Conservation (phyloP, 1,140 invertebrate species). For the Lepidurus arcticus region DNA sequence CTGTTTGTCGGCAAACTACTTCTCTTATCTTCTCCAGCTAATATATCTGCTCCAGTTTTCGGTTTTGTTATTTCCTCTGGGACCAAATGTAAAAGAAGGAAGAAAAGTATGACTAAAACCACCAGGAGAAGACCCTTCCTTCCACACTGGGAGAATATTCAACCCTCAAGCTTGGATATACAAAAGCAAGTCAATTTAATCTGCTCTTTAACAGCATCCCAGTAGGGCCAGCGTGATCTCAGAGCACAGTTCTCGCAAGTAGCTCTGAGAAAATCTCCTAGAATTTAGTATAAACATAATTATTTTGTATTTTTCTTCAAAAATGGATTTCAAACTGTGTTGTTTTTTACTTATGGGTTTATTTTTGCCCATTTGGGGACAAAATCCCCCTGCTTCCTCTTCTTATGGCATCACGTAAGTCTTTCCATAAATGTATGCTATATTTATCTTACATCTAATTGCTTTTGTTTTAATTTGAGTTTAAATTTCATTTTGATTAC, state of each 20-base stretch:
- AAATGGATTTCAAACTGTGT: not conserved
- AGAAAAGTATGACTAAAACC: no score
- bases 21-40: not conserved
- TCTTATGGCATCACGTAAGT: conserved; percentile 7
- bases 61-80: not conserved
- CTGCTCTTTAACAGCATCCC: not conserved
- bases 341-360: not conserved
- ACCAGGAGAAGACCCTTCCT: no score
- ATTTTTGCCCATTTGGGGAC: not conserved
- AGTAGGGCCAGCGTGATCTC: not conserved
- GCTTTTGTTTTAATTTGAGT: no score
- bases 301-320: not conserved
- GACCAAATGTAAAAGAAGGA: no score
- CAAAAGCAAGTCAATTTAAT: no score
- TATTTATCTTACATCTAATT: no score
- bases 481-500: not conserved
- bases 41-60: not conserved
- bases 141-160: not conserved
- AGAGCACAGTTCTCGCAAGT: not conserved
- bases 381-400: not conserved
- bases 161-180: not conserved
- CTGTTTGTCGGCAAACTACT: not conserved
- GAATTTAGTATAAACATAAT: not conserved
- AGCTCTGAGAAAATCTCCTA: not conserved
- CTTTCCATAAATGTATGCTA: not conserved